Evolutionary conservation across 2,113 vertebrate genomes (phyloP), one percentile per base, ranked within the genome.

Genomic region (Syngnathus typhle): DNA sequence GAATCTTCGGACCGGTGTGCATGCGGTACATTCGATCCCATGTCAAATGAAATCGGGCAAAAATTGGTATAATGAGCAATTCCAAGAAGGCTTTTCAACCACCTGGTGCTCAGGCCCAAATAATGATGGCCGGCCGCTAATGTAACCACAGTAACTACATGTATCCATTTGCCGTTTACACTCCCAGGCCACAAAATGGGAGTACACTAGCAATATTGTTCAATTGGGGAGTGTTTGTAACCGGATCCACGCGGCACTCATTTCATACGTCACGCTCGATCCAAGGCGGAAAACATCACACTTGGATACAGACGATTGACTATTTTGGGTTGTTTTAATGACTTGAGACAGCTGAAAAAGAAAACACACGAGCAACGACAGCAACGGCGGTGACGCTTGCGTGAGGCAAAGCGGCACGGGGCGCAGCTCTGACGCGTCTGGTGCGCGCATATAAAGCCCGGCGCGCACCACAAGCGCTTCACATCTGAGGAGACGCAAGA

Each of bases 351-450:
- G 6, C 27, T 62, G 6, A 16, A 23, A 27, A 27, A 62, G 39
- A 62, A 41, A 62, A 62, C 44, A 27, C 36, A 36, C 13, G 11
- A 12, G 54, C 62, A 71, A 78, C 82, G 78, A 89, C 74, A 73
- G 79, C 85, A 79, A 85, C 82, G 82, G 63, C 61, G 41, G 69
- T 91, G 89, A 91, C 89, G 89, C 81, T 59, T 58, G 66, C 72
- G 7, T 23, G 75, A 70, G 73, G 65, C 71, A 66, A 73, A 52
- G 65, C 82, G 72, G 68, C 13, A 69, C 62, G 16, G 60, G 74
- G 68, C 64, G 80, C 66, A 65, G 75, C 83, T 81, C 75, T 86
- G 83, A 83, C 80, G 83, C 78, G 72, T 69, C 41, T 75, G 64
- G 68, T 51, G 72, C 77, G 12, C 69, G 5, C 43, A 52, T 90